Percentiles rank a stretch among this genome's conserved stretches.
These are phyloP conservation scores for Salmo trutta DNA, from an alignment of 2,797 vertebrate species.

Conservation along the genomic window DNA sequence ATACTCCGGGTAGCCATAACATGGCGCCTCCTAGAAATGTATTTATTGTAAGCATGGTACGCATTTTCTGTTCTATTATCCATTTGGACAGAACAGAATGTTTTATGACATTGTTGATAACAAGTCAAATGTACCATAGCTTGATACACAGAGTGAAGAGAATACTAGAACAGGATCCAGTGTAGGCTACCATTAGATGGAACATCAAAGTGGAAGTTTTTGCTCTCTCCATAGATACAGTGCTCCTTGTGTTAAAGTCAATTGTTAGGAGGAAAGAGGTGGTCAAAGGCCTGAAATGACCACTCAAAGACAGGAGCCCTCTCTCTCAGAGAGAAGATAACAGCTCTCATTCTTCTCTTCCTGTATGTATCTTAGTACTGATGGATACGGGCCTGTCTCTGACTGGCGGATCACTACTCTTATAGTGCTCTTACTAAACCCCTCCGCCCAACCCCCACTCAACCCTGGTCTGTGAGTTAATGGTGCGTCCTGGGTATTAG, in stretches of 20 bases:
- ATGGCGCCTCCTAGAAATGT: neutral
- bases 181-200: neutral
- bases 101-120: neutral
- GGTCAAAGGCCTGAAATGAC: neutral
- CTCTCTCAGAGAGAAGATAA: neutral
- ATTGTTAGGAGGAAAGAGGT: no score
- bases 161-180: neutral
- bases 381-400: constrained; percentile 45
- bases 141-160: neutral
- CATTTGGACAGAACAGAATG: no score
- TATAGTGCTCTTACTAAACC: neutral
- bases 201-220: neutral
- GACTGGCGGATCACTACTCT: constrained; percentile 42
- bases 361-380: constrained; percentile 28
- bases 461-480: constrained; percentile 56
- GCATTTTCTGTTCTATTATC: neutral
- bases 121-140: neutral
- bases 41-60: neutral
- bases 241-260: constrained; percentile 3
- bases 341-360: constrained; percentile 28
- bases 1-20: no score
- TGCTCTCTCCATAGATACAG: neutral
- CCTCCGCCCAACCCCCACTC: constrained; percentile 22
- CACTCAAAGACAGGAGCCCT: constrained; percentile 8
- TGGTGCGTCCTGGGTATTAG: constrained; percentile 65